These are phyloP conservation scores for Blastomussa wellsi DNA, from an alignment of 92 coral and sea anemone species.

Conservation along the genomic window DNA sequence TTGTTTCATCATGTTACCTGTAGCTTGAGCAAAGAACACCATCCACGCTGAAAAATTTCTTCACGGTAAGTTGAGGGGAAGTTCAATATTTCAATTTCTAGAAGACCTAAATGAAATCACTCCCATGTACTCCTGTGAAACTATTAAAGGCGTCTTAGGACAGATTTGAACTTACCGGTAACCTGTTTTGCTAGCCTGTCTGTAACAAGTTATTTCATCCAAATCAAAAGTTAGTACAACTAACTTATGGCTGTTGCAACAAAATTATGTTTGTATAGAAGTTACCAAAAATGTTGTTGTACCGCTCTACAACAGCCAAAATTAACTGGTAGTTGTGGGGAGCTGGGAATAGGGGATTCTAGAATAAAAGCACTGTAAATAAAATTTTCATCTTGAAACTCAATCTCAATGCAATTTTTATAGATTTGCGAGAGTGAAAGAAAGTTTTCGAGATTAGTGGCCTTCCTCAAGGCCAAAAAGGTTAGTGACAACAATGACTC, in stretches of 20 bases:
- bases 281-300: too few relatives aligned
- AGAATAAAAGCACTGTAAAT: neutral
- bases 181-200: too few relatives aligned
- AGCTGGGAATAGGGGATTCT: neutral
- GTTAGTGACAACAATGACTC: constrained; percentile 39
- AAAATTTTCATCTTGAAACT: neutral
- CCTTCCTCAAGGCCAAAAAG: constrained; percentile 78
- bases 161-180: too few relatives aligned
- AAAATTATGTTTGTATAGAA: too few relatives aligned
- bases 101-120: neutral
- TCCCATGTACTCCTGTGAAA: too few relatives aligned
- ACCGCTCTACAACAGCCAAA: too few relatives aligned
- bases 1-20: neutral
- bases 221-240: too few relatives aligned
- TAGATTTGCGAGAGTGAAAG: constrained; percentile 82
- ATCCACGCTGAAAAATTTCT: constrained; percentile 79
- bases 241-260: too few relatives aligned
- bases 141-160: too few relatives aligned
- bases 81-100: neutral
- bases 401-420: neutral
- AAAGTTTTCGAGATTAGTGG: constrained; percentile 80
- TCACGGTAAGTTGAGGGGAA: constrained; percentile 64
- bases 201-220: too few relatives aligned
- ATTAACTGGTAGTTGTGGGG: too few relatives aligned
- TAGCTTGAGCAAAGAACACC: constrained; percentile 90